Conservation (phyloP, 2,113 vertebrate genomes). For the Silurus meridionalis region DNA sequence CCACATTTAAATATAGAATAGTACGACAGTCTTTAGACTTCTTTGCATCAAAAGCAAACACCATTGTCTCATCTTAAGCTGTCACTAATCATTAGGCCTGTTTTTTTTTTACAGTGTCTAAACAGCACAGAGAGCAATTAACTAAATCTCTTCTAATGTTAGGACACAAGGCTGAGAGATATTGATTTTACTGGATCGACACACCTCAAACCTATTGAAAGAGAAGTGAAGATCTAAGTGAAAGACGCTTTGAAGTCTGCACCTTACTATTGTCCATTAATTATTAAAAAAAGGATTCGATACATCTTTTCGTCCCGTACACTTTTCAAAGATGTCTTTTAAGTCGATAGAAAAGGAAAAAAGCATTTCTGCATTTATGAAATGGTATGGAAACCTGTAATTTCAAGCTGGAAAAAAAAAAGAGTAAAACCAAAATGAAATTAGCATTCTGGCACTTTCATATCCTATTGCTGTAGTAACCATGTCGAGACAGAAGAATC, state of each 20-base stretch:
- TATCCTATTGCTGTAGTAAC: not conserved
- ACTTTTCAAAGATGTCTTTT: constrained; percentile 19
- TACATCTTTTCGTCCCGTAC: not conserved
- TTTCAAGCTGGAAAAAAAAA: not conserved
- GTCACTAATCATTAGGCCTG: not conserved
- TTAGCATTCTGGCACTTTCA: not conserved
- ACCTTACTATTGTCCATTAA: constrained; percentile 24
- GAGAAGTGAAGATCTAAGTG: constrained; percentile 30
- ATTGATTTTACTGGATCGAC: constrained; percentile 34
- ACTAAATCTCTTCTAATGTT: not conserved
- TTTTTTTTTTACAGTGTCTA: constrained; percentile 2
- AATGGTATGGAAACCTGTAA: not conserved
- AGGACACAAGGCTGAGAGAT: constrained; percentile 21
- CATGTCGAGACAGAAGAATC: not conserved
- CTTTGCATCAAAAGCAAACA: not conserved
- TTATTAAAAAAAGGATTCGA: constrained; percentile 14
- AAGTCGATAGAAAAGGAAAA: not conserved
- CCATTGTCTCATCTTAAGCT: not conserved
- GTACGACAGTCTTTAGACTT: not conserved
- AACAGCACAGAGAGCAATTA: constrained; percentile 15
- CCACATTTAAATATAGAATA: not conserved
- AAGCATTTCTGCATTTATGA: not conserved
- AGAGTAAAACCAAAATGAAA: not conserved
- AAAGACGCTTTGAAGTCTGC: constrained; percentile 28
- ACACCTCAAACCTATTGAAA: constrained; percentile 28